Conservation (phyloP, 2,797 vertebrate species). For the Chelidonichthys spinosus region DNA sequence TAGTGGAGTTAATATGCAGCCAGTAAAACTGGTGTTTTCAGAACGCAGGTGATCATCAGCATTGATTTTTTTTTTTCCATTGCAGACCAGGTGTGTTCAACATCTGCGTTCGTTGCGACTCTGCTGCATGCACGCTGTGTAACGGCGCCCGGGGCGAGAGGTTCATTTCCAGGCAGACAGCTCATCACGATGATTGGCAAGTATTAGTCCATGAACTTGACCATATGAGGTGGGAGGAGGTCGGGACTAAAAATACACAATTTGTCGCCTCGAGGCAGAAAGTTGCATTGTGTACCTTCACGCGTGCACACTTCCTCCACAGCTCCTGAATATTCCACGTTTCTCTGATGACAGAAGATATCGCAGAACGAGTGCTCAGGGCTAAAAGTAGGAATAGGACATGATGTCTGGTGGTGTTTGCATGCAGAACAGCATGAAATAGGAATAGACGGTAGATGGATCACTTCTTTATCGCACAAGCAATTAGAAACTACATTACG, state of each 20-base stretch:
- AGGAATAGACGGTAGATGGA: background rate
- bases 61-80: constrained; percentile 19
- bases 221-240: constrained; percentile 26
- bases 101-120: constrained; percentile 35
- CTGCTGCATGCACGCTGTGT: constrained; percentile 10
- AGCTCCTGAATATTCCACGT: constrained; percentile 36
- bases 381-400: constrained; percentile 9
- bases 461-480: background rate
- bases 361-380: background rate
- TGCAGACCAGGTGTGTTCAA: constrained; percentile 22
- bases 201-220: constrained; percentile 29
- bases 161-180: constrained; percentile 28
- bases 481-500: constrained; percentile 25
- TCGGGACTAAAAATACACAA: constrained; percentile 34
- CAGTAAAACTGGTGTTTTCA: constrained; percentile 7
- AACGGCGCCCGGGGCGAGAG: constrained; percentile 28
- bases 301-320: constrained; percentile 9
- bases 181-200: constrained; percentile 56
- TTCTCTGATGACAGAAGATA: constrained; percentile 13
- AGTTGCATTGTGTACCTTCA: constrained; percentile 8
- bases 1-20: background rate
- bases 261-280: constrained; percentile 26
- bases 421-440: constrained; percentile 13
- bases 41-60: constrained; percentile 22
- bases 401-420: constrained; percentile 26